Conservation (phyloP, 2,113 vertebrate species). For the Cinclus cinclus region DNA sequence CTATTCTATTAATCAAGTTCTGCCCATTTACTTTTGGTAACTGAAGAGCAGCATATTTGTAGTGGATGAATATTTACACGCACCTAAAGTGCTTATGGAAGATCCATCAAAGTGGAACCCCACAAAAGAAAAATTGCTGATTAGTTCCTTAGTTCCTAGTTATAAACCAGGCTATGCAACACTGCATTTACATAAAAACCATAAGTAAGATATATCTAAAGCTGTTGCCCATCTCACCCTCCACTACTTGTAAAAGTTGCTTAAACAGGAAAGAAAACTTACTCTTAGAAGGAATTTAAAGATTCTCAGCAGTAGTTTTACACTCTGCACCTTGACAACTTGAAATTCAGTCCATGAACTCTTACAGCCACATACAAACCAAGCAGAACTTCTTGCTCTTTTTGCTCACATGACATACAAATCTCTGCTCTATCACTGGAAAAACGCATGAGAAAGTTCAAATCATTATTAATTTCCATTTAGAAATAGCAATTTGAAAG, state of each 20-base stretch:
- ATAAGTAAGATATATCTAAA: background rate
- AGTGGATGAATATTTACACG: background rate
- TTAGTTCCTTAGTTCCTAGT: background rate
- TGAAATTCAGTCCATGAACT: background rate
- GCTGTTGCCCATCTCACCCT: background rate
- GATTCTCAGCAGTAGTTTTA: background rate
- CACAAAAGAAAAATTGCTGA: background rate
- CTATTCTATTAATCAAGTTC: background rate
- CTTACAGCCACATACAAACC: background rate
- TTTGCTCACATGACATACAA: background rate
- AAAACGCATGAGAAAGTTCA: background rate
- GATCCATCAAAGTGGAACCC: background rate
- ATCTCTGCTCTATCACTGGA: background rate
- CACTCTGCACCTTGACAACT: background rate
- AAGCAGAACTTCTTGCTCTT: background rate
- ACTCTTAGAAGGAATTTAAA: background rate
- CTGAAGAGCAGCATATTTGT: background rate
- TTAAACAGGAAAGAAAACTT: background rate
- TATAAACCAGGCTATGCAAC: background rate
- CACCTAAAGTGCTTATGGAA: background rate
- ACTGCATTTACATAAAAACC: background rate
- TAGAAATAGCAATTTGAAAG: background rate
- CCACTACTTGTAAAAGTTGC: background rate
- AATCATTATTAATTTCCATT: background rate
- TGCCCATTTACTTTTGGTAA: background rate